phyloP scores from a whole-genome alignment of 2,888 invertebrate species.

The Drosophila helvetica region DNA sequence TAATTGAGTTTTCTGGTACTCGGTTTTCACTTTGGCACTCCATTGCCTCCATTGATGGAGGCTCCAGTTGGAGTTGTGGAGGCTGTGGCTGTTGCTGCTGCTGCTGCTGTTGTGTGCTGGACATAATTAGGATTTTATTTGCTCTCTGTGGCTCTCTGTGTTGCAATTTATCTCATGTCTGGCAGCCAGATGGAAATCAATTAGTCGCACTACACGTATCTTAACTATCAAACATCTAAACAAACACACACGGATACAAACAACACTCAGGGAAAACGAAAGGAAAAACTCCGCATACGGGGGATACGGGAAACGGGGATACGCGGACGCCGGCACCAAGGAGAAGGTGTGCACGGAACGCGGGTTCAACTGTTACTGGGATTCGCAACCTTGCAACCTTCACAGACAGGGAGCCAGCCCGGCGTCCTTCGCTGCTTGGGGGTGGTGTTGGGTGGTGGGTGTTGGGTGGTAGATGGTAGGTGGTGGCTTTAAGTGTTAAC shows the following conservation, averaged over 20 bases:
- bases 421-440: constrained; percentile 42
- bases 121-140: constrained; percentile 16
- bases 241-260: constrained; percentile 24
- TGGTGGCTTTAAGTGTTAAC: constrained; percentile 49
- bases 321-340: constrained; percentile 4
- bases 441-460: constrained; percentile 38
- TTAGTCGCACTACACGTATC: constrained; percentile 21
- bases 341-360: constrained; percentile 54
- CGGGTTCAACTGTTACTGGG: constrained; percentile 64
- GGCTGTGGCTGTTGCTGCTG: constrained; percentile 17
- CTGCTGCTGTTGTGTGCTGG: background rate
- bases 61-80: constrained; percentile 18
- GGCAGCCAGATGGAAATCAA: constrained; percentile 29
- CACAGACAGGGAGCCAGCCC: constrained; percentile 20
- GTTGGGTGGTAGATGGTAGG: constrained; percentile 31
- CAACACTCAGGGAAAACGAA: constrained; percentile 7
- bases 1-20: constrained; percentile 77
- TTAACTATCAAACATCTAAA: constrained; percentile 6
- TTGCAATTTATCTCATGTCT: constrained; percentile 48
- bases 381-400: constrained; percentile 52
- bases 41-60: constrained; percentile 52
- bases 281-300: background rate
- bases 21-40: constrained; percentile 72
- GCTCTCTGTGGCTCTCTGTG: constrained; percentile 22
- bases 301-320: too few relatives aligned